Base-by-base conservation (phyloP, 2,797 vertebrate species). In the Melanotaenia nigrans region DNA sequence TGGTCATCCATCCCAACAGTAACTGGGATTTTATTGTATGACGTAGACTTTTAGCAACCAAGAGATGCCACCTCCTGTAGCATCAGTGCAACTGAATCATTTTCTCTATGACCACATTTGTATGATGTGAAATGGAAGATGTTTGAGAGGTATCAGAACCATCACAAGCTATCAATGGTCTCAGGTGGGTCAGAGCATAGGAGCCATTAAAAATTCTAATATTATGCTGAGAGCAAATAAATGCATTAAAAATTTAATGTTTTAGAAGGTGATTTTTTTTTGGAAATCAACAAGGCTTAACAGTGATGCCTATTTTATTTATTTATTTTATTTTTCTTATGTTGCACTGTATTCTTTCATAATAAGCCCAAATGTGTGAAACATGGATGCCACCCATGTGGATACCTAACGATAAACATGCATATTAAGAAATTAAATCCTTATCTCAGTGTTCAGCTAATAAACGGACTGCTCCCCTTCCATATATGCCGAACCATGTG, bases 121-220 rank as follows among this genome's bases (percentile, higher is more conserved):
- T 38, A 60, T 60, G 47, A 25, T 54, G 57, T 38, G 28, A 11
- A 65, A 18, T 28, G 3, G 61, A 58, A 74, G 67, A 74, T 54
- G 49, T 64, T 5, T 58, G 30, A 72, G 30, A 22, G 35, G 40
- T 35, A 6, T 47, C 5, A 47, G 45, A 47, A 7, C 4, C 18
- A n/a, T 20, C 33, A 18, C 40, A 73, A 53, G 25, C 18, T 63
- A 18, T 61, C 16, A 10, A 22, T 61, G 47, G 10, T 47, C 51
- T 58, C 35, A 25, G 45, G 24, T 73, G 8, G 22, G 20, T 47
- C 16, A 51, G 16, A 53, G n/a, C 13, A 1, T 5, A 60, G 32
- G 30, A 22, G 1, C 54, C 1, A 12, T 20, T 20, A 20, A 42
- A 22, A 14, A 45, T 28, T 68, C 49, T 25, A 25, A 18, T 7